Evolutionary conservation across 1,140 invertebrate genomes (phyloP).

Genomic region (Holotrichia oblita): DNA sequence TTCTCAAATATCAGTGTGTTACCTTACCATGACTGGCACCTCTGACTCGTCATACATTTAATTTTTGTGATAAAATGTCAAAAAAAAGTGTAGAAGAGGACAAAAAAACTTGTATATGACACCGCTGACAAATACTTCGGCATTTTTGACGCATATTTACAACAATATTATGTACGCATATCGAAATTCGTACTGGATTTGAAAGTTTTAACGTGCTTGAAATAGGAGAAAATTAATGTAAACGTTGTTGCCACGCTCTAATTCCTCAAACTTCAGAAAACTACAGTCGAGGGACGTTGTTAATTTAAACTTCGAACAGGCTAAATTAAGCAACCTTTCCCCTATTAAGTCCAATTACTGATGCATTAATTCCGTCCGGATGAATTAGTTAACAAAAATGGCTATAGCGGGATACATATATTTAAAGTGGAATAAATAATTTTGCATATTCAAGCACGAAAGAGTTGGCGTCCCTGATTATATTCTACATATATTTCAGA

Average conservation of each 20-base stretch:
- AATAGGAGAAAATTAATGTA: conserved; percentile 18
- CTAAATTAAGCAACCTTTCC: conserved; percentile 19
- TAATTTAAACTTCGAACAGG: conserved; percentile 22
- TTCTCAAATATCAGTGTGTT: too few species aligned
- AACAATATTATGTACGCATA: too few species aligned
- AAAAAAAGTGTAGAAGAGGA: too few species aligned
- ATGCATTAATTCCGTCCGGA: conserved; percentile 27
- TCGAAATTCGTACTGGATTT: background rate
- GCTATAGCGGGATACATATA: background rate
- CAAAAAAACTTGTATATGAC: too few species aligned
- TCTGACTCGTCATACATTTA: too few species aligned
- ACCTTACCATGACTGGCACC: too few species aligned
- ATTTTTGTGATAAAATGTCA: too few species aligned
- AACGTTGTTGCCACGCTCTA: background rate
- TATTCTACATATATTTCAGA: too few species aligned
- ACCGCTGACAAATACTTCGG: too few species aligned
- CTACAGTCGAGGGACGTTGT: conserved; percentile 24
- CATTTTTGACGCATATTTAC: too few species aligned
- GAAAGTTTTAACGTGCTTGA: conserved; percentile 8
- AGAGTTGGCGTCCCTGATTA: too few species aligned
- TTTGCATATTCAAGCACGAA: too few species aligned
- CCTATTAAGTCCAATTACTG: conserved; percentile 24
- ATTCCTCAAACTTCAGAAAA: conserved; percentile 8
- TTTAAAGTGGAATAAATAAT: background rate
- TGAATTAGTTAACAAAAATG: conserved; percentile 10